These are phyloP conservation scores for Chelonus formosanus DNA, from an alignment of 2,888 invertebrate species.

Conservation along the genomic window DNA sequence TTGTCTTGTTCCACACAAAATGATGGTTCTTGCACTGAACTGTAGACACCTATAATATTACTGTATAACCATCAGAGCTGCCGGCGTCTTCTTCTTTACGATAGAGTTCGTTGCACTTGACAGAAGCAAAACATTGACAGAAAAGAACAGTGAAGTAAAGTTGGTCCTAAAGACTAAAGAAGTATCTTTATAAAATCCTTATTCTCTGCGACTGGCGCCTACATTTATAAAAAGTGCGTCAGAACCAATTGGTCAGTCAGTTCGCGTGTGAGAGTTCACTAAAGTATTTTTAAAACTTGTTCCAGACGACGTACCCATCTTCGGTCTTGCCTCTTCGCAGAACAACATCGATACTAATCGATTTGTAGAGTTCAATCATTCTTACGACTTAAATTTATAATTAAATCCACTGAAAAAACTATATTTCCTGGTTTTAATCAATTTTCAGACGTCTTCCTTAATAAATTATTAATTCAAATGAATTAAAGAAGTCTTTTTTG, in stretches of 20 bases:
- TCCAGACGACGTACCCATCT: conserved; percentile 29
- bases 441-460: background rate
- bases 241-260: conserved; percentile 19
- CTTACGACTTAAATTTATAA: conserved; percentile 10
- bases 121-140: conserved; percentile 5
- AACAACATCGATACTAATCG: conserved; percentile 22
- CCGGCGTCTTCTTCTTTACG: conserved; percentile 15
- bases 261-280: conserved; percentile 15
- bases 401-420: conserved; percentile 16
- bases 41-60: conserved; percentile 29
- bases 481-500: background rate
- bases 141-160: conserved; percentile 15
- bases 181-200: conserved; percentile 11
- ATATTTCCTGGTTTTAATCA: background rate
- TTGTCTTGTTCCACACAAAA: conserved; percentile 23
- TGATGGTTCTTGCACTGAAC: conserved; percentile 22
- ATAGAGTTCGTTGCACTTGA: conserved; percentile 37
- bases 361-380: conserved; percentile 24
- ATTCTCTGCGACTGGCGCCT: conserved; percentile 44
- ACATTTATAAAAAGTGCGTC: conserved; percentile 45
- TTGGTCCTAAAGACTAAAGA: conserved; percentile 23
- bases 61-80: conserved; percentile 18
- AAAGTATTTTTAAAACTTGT: conserved; percentile 34
- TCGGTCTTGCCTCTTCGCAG: conserved; percentile 23
- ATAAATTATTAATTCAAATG: too few relatives aligned